Conservation (phyloP, 2,113 vertebrate species). For the Hassar affinis region DNA sequence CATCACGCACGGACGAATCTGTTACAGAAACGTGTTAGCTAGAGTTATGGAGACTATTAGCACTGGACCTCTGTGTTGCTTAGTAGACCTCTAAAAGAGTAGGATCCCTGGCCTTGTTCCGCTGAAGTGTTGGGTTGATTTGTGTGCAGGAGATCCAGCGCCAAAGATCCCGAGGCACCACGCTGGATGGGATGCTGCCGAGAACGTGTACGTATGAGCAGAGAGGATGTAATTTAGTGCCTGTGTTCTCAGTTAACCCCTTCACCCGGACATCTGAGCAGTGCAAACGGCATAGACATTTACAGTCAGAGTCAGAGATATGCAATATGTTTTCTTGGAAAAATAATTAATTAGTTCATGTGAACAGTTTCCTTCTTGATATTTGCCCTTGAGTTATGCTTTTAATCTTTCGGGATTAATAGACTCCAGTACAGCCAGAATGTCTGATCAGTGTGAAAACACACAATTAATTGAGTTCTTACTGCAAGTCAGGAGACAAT, state of each 20-base stretch:
- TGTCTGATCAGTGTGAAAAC: not conserved
- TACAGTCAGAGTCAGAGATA: not conserved
- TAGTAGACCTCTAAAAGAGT: not conserved
- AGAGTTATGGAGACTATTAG: slow-evolving; percentile 1
- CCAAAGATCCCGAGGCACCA: not conserved
- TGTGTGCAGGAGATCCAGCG: not conserved
- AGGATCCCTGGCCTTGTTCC: not conserved
- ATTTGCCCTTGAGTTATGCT: not conserved
- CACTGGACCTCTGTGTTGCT: not conserved
- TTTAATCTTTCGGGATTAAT: not conserved
- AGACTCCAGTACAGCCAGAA: not conserved
- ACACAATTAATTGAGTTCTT: not conserved
- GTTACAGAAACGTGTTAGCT: slow-evolving; percentile 51
- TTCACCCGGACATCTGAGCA: not conserved
- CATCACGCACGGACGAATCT: slow-evolving; percentile 46
- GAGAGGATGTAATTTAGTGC: not conserved
- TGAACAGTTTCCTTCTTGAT: not conserved
- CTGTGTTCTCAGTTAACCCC: not conserved
- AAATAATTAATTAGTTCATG: not conserved
- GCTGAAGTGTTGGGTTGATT: not conserved
- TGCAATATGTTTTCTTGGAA: not conserved
- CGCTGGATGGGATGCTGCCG: not conserved
- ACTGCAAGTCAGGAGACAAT: not conserved
- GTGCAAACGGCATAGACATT: not conserved
- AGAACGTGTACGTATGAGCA: not conserved